These are phyloP conservation scores for Crepidodera aurea DNA, from an alignment of 2,888 invertebrate genomes.

Conservation along the genomic window DNA sequence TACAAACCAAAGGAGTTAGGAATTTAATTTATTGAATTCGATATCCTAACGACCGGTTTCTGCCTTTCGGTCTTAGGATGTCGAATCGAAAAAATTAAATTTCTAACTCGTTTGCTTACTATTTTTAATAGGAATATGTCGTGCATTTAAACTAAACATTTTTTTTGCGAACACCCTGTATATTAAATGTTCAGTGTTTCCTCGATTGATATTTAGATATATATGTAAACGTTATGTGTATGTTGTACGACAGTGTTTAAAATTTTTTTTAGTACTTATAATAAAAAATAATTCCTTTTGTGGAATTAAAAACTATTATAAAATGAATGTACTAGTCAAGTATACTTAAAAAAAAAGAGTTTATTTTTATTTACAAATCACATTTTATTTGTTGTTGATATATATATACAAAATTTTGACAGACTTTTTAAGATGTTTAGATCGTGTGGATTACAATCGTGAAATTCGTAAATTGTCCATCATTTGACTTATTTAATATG, in stretches of 20 bases:
- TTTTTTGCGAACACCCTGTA: slow-evolving; percentile 17
- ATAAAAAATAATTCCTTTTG: slow-evolving; percentile 25
- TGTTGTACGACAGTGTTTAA: slow-evolving; percentile 34
- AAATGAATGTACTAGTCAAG: slow-evolving; percentile 49
- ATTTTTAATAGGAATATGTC: too few species aligned
- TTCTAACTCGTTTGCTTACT: too few species aligned
- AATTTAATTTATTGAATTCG: too few species aligned
- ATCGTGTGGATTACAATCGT: slow-evolving; percentile 5
- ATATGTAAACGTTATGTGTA: slow-evolving; percentile 33
- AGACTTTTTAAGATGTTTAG: slow-evolving; percentile 25
- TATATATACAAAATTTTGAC: slow-evolving; percentile 35
- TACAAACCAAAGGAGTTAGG: too few species aligned
- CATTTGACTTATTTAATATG: too few species aligned
- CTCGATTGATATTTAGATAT: slow-evolving; percentile 34
- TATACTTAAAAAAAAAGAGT: slow-evolving; percentile 47
- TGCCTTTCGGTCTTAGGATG: too few species aligned
- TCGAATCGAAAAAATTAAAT: too few species aligned
- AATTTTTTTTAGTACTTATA: slow-evolving; percentile 38
- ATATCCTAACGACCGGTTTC: too few species aligned
- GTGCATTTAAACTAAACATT: not conserved
- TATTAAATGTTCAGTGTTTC: slow-evolving; percentile 39
- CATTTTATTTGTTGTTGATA: slow-evolving; percentile 36
- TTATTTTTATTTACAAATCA: slow-evolving; percentile 44
- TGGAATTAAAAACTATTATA: slow-evolving; percentile 24
- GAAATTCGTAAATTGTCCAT: not conserved